These are phyloP conservation scores for Halocynthia aurantium DNA, from an alignment of 23 tunicate genomes.

Conservation along the genomic window DNA sequence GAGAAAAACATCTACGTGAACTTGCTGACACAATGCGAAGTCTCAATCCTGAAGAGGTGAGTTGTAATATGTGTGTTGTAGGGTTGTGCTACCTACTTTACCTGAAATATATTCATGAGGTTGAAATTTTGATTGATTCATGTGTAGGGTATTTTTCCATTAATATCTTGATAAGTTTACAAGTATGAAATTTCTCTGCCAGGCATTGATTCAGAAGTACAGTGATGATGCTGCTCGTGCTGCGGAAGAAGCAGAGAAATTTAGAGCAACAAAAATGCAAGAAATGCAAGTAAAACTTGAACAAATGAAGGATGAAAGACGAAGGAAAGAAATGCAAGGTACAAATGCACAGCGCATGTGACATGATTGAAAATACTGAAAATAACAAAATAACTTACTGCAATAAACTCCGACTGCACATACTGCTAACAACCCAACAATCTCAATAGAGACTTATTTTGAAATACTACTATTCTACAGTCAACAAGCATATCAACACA, in stretches of 20 bases:
- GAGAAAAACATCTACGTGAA: constrained; percentile 73
- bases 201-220: constrained; percentile 65
- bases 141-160: too few relatives aligned
- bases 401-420: too few relatives aligned
- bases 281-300: constrained; percentile 65
- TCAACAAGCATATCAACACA: constrained; percentile 42
- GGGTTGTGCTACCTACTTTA: too few relatives aligned
- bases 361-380: too few relatives aligned
- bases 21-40: constrained; percentile 66
- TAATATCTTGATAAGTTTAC: too few relatives aligned
- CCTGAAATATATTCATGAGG: too few relatives aligned
- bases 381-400: too few relatives aligned
- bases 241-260: constrained; percentile 52
- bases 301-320: constrained; percentile 59
- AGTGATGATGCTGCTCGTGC: constrained; percentile 58
- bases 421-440: too few relatives aligned
- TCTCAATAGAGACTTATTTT: too few relatives aligned
- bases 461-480: constrained; percentile 24
- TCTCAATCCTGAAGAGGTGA: constrained; percentile 85
- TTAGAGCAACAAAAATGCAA: constrained; percentile 36
- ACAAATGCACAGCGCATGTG: too few relatives aligned
- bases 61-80: not conserved
- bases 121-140: too few relatives aligned
- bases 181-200: constrained; percentile 2
- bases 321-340: constrained; percentile 73